Evolutionary conservation across 1,140 invertebrate species (phyloP).

Genomic region (Psix sp.): DNA sequence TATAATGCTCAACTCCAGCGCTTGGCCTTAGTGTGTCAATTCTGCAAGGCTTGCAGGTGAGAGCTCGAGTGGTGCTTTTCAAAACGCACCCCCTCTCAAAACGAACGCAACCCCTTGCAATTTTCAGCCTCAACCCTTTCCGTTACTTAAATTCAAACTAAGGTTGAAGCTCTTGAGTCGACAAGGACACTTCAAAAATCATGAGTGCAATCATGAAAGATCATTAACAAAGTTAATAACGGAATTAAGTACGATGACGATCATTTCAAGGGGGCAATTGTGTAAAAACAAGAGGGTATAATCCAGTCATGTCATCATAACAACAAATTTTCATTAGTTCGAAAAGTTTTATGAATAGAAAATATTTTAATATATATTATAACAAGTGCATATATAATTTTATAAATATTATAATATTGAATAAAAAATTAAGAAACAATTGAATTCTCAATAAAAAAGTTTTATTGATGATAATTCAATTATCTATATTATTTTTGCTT

Average conservation of each 20-base stretch:
- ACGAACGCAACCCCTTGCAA: slow-evolving; percentile 26
- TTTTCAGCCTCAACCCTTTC: slow-evolving; percentile 70
- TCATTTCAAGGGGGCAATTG: slow-evolving; percentile 14
- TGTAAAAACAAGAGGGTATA: slow-evolving; percentile 3
- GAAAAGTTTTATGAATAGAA: no score
- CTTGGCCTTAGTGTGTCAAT: slow-evolving; percentile 37
- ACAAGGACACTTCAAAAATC: slow-evolving; percentile 23
- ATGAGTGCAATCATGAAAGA: slow-evolving; percentile 41
- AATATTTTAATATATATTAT: no score
- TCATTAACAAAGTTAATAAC: slow-evolving; percentile 36
- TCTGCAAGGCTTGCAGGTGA: slow-evolving; percentile 47
- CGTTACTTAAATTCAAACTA: slow-evolving; percentile 73
- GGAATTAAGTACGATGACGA: slow-evolving; percentile 28
- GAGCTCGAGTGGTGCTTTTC: slow-evolving; percentile 46
- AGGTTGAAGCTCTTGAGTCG: slow-evolving; percentile 68
- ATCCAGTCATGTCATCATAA: no score
- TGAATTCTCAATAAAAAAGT: no score
- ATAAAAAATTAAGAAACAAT: no score
- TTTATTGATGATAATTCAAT: no score
- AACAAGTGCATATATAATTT: no score
- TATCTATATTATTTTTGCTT: no score
- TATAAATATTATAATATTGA: no score
- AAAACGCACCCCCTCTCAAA: slow-evolving; percentile 30
- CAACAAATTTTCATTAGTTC: no score
- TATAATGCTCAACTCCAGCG: slow-evolving; percentile 39